Percentiles rank a stretch among this genome's conserved stretches.
These are phyloP conservation scores for Ceyx margarethae DNA, from an alignment of 2,113 vertebrate genomes.

Conservation along the genomic window DNA sequence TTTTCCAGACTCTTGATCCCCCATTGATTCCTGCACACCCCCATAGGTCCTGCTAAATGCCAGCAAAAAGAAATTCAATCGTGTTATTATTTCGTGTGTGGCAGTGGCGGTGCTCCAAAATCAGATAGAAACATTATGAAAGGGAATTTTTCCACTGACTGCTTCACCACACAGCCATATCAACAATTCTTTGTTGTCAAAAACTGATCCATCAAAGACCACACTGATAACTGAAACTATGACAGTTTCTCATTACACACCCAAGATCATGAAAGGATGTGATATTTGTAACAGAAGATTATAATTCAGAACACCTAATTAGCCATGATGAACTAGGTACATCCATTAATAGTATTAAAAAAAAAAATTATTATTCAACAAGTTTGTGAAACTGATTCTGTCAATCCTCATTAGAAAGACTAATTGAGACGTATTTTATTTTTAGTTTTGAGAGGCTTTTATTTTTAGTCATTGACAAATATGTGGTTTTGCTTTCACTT, in stretches of 20 bases:
- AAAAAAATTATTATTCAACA: neutral
- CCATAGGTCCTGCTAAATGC: slow-evolving; percentile 62
- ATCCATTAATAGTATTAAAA: slow-evolving; percentile 62
- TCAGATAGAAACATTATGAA: slow-evolving; percentile 49
- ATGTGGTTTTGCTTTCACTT: neutral
- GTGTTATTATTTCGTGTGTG: slow-evolving; percentile 53
- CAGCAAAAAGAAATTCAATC: slow-evolving; percentile 68
- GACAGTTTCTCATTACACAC: slow-evolving; percentile 67
- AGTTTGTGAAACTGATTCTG: neutral
- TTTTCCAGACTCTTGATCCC: slow-evolving; percentile 75
- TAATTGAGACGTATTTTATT: neutral
- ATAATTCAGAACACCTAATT: slow-evolving; percentile 75
- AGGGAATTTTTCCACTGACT: slow-evolving; percentile 66
- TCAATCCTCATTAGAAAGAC: neutral
- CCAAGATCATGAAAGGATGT: slow-evolving; percentile 32
- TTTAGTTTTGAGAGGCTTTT: neutral
- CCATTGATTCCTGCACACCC: slow-evolving; percentile 73
- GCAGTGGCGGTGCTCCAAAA: slow-evolving; percentile 10
- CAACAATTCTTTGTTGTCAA: slow-evolving; percentile 61
- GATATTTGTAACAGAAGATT: slow-evolving; percentile 60
- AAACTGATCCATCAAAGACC: slow-evolving; percentile 67
- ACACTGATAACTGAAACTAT: slow-evolving; percentile 18
- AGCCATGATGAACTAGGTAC: slow-evolving; percentile 57
- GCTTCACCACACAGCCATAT: slow-evolving; percentile 31
- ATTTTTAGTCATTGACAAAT: neutral